These are phyloP conservation scores for Fissipunctia ypsillon DNA, from an alignment of 2,888 invertebrate species.

Conservation along the genomic window DNA sequence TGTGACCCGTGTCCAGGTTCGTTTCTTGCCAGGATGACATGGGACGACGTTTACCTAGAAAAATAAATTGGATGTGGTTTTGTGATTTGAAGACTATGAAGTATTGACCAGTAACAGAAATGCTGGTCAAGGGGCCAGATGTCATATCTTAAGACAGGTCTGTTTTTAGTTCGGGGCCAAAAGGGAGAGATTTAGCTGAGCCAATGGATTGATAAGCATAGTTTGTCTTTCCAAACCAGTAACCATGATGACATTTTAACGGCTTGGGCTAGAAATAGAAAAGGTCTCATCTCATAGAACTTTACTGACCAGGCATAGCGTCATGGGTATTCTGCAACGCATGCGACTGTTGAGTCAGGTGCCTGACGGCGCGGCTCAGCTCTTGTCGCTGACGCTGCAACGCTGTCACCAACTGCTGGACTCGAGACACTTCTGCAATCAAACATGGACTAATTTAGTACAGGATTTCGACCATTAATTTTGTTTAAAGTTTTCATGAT, in stretches of 20 bases:
- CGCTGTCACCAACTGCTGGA: constrained; percentile 95
- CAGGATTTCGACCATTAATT: not conserved
- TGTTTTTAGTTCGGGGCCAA: not conserved
- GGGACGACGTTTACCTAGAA: constrained; percentile 86
- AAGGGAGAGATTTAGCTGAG: not conserved
- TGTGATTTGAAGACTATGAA: not conserved
- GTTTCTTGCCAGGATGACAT: constrained; percentile 96
- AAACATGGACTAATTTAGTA: not conserved
- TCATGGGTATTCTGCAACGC: constrained; percentile 89
- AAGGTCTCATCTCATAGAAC: not conserved
- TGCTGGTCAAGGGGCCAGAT: not conserved
- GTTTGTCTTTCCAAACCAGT: not conserved
- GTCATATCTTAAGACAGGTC: not conserved
- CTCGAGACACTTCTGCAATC: constrained; percentile 93
- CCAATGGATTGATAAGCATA: not conserved
- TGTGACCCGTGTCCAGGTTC: constrained; percentile 95
- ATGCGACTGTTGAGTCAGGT: constrained; percentile 95
- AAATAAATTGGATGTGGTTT: not conserved
- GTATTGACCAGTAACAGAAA: not conserved
- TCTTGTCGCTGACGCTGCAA: constrained; percentile 96
- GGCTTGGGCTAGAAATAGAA: not conserved
- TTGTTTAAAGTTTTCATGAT: not conserved
- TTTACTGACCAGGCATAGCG: constrained; percentile 77
- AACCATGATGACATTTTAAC: not conserved
- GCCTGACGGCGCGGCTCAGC: constrained; percentile 95